Percentiles rank a stretch among this genome's conserved stretches.
These are phyloP conservation scores for Caenorhabditis tropicalis DNA, from an alignment of 1,140 invertebrate species.

Conservation along the genomic window DNA sequence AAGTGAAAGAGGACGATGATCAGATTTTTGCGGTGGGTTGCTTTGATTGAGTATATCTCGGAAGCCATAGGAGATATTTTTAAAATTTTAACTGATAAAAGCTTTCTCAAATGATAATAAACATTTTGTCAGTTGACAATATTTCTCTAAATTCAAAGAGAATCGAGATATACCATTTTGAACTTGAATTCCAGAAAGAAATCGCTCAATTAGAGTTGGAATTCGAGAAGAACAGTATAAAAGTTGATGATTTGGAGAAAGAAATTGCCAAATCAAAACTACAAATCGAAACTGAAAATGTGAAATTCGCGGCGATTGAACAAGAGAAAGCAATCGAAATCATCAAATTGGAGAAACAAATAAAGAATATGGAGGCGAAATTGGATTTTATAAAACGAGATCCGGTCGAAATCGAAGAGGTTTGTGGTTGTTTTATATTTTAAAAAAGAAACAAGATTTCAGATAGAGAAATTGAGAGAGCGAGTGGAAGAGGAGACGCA, in stretches of 20 bases:
- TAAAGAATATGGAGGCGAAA: slow-evolving; percentile 1
- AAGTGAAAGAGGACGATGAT: slow-evolving; percentile 17
- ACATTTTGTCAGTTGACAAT: no score
- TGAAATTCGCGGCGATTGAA: slow-evolving; percentile 26
- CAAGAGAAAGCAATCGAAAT: slow-evolving; percentile 23
- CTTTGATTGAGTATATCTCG: no score
- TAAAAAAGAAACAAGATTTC: neutral
- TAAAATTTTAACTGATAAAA: no score
- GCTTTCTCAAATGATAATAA: no score
- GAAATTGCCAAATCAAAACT: neutral
- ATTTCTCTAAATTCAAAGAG: no score
- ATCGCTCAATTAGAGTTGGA: slow-evolving; percentile 13
- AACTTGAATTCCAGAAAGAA: neutral
- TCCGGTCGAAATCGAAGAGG: slow-evolving; percentile 11
- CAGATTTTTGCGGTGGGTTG: neutral
- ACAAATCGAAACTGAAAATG: slow-evolving; percentile 35
- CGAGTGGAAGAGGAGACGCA: slow-evolving; percentile 19
- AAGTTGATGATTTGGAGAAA: neutral
- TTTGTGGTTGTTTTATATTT: neutral
- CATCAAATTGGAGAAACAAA: slow-evolving; percentile 32
- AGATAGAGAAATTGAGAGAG: slow-evolving; percentile 12
- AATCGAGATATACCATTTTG: no score
- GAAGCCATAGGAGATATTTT: no score
- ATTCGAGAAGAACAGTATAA: neutral
- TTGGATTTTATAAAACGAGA: slow-evolving; percentile 18